These are phyloP conservation scores for Peucedramus taeniatus DNA, from an alignment of 2,113 vertebrate species.

Conservation along the genomic window DNA sequence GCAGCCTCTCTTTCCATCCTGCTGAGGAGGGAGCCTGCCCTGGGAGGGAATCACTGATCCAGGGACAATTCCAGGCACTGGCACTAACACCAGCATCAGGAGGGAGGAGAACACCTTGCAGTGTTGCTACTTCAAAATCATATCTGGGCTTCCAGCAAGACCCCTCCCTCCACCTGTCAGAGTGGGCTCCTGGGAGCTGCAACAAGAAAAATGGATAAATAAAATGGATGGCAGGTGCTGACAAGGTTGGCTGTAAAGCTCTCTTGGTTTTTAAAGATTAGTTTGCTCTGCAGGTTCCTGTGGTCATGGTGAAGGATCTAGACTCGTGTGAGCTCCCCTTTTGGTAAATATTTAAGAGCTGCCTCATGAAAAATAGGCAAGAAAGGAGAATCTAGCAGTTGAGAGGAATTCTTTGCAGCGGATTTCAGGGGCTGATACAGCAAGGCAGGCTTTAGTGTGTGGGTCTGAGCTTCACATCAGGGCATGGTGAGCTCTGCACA, in stretches of 20 bases:
- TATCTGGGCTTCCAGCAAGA: not conserved
- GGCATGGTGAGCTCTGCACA: too few relatives aligned
- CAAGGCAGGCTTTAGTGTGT: too few relatives aligned
- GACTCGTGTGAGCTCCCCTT: not conserved
- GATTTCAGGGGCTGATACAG: not conserved
- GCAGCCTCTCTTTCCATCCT: not conserved
- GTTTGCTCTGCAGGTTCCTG: not conserved
- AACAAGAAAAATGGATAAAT: not conserved
- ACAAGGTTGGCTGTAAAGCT: not conserved
- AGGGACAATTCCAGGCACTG: not conserved
- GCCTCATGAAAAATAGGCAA: not conserved
- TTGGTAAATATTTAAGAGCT: not conserved
- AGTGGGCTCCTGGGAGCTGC: not conserved
- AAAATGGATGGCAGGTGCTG: not conserved
- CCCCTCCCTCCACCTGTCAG: not conserved
- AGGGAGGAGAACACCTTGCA: not conserved
- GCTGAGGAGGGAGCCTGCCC: not conserved
- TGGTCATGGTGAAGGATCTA: not conserved
- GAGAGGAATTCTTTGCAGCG: not conserved
- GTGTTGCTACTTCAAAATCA: not conserved
- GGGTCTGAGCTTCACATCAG: too few relatives aligned
- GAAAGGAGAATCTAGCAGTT: not conserved
- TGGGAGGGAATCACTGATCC: not conserved
- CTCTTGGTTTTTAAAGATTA: not conserved
- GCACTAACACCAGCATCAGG: not conserved